Evolutionary conservation across 1,140 invertebrate species (phyloP).

Genomic region (Globodera rostochiensis): DNA sequence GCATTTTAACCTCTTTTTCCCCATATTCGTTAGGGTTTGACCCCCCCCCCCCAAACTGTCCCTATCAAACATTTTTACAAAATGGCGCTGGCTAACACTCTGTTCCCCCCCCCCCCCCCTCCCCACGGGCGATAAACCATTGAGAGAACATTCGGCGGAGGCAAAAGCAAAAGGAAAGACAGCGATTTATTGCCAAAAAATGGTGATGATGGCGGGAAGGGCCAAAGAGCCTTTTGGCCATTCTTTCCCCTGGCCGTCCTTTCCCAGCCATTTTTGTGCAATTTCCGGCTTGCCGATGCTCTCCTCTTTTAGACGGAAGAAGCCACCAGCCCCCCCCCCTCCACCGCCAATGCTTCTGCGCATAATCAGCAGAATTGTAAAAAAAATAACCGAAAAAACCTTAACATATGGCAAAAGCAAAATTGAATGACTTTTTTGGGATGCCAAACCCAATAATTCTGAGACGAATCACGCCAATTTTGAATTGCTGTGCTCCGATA

Average conservation of each 20-base stretch:
- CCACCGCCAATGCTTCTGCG: slow-evolving; percentile 4
- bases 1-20: too few relatives aligned
- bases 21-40: background rate
- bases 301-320: background rate
- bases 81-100: background rate
- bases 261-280: slow-evolving; percentile 20
- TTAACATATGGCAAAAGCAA: background rate
- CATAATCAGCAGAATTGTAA: background rate
- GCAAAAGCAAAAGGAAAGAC: slow-evolving; percentile 1
- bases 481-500: background rate
- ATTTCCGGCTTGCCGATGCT: slow-evolving; percentile 3
- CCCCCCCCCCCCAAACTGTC: background rate
- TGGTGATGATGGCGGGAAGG: background rate
- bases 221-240: background rate
- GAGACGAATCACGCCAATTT: background rate
- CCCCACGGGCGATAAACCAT: background rate
- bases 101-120: background rate
- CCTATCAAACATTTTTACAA: background rate
- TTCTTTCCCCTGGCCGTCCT: background rate
- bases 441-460: too few relatives aligned
- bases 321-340: background rate
- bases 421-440: background rate
- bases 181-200: slow-evolving; percentile 10
- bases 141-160: background rate
- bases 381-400: background rate